These are phyloP conservation scores for Cristatella mucedo DNA, from an alignment of 2,888 invertebrate species.

Conservation along the genomic window DNA sequence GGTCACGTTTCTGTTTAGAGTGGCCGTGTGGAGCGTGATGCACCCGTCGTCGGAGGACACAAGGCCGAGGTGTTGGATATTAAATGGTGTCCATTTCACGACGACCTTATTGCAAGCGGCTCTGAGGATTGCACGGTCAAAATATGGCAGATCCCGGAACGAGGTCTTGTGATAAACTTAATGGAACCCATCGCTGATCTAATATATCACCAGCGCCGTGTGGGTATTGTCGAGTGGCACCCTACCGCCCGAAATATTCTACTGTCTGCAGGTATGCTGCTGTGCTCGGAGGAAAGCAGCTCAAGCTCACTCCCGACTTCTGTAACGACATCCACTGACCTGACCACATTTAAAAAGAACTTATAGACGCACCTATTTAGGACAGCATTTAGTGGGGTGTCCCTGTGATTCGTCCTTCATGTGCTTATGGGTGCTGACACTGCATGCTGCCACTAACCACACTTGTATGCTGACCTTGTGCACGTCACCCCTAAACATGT, in stretches of 20 bases:
- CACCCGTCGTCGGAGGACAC: slow-evolving; percentile 71
- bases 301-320: no score
- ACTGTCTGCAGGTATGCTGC: slow-evolving; percentile 62
- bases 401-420: no score
- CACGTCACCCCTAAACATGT: no score
- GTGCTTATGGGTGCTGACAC: no score
- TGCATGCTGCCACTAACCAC: no score
- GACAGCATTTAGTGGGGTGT: no score
- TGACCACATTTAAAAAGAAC: no score
- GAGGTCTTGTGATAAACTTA: slow-evolving; percentile 33
- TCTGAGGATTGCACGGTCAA: slow-evolving; percentile 74
- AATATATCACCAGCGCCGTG: slow-evolving; percentile 72
- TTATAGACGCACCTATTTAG: no score
- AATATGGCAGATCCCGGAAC: slow-evolving; percentile 79
- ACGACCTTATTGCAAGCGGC: slow-evolving; percentile 82
- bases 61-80: slow-evolving; percentile 76
- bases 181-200: slow-evolving; percentile 68
- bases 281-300: no score
- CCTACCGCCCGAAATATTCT: slow-evolving; percentile 78
- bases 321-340: no score
- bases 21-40: slow-evolving; percentile 65
- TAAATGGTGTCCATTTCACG: slow-evolving; percentile 93
- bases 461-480: no score
- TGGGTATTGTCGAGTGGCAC: slow-evolving; percentile 81
- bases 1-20: slow-evolving; percentile 21